These are phyloP conservation scores for Pantherophis alleghaniensis DNA, from an alignment of 2,797 vertebrate genomes.

Conservation along the genomic window DNA sequence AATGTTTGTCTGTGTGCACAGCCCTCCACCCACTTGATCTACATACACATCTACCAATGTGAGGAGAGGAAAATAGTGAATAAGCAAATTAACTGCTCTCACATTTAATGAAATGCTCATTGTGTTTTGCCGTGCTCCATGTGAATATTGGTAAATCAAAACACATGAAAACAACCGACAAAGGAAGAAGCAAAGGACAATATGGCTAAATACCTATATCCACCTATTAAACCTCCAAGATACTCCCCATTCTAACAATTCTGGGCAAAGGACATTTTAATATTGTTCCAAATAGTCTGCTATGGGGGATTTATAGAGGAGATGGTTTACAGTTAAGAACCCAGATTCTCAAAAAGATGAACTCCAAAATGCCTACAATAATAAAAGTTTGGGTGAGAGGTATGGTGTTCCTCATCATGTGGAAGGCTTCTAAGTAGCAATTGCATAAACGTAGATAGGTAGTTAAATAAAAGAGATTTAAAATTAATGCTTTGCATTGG, in stretches of 20 bases:
- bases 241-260: background rate
- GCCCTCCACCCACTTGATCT: background rate
- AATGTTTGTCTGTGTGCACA: background rate
- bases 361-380: background rate
- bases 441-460: background rate
- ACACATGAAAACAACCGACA: background rate
- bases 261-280: background rate
- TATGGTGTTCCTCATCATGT: background rate
- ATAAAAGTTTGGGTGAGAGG: background rate
- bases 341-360: background rate
- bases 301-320: background rate
- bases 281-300: background rate
- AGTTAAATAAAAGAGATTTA: background rate
- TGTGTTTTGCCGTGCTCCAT: background rate
- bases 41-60: background rate
- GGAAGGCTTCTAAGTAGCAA: background rate
- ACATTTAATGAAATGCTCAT: background rate
- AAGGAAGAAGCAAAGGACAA: background rate
- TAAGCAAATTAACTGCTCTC: background rate
- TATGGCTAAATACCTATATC: background rate
- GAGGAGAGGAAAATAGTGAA: background rate
- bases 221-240: background rate
- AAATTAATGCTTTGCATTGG: background rate
- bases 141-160: background rate
- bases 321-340: background rate